phyloP scores from a whole-genome alignment of 2,888 invertebrate species.

The Allophyes oxyacanthae region DNA sequence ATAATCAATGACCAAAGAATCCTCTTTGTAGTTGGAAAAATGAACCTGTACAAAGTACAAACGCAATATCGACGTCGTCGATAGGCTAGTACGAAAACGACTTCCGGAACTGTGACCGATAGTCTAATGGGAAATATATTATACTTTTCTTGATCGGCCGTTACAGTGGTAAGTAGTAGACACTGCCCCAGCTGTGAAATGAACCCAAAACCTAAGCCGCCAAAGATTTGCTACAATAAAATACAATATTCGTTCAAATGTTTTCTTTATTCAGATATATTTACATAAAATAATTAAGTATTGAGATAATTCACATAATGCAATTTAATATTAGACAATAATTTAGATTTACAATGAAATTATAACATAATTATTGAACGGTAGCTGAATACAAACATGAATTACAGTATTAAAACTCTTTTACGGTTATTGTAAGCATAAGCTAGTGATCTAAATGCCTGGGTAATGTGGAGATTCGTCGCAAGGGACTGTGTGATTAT shows the following conservation, averaged over 20 bases:
- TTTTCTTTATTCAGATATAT: constrained; percentile 82
- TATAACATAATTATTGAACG: constrained; percentile 63
- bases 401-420: constrained; percentile 21
- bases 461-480: constrained; percentile 6
- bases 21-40: too few species aligned
- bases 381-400: constrained; percentile 47
- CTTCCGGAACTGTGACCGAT: too few species aligned
- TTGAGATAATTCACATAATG: constrained; percentile 81
- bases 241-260: constrained; percentile 72
- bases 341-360: constrained; percentile 81
- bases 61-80: too few species aligned
- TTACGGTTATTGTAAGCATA: constrained; percentile 19
- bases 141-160: too few species aligned
- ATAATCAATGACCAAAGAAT: too few species aligned
- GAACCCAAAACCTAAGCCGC: too few species aligned
- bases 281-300: constrained; percentile 85
- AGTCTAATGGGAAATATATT: too few species aligned
- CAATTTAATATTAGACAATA: constrained; percentile 77
- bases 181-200: too few species aligned
- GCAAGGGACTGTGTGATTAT: not conserved
- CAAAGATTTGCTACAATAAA: too few species aligned
- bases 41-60: too few species aligned
- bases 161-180: too few species aligned
- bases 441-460: constrained; percentile 5
- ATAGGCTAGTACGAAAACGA: too few species aligned